Evolutionary conservation across 2,113 vertebrate genomes (phyloP).

Genomic region (Chloroceryle aenea): DNA sequence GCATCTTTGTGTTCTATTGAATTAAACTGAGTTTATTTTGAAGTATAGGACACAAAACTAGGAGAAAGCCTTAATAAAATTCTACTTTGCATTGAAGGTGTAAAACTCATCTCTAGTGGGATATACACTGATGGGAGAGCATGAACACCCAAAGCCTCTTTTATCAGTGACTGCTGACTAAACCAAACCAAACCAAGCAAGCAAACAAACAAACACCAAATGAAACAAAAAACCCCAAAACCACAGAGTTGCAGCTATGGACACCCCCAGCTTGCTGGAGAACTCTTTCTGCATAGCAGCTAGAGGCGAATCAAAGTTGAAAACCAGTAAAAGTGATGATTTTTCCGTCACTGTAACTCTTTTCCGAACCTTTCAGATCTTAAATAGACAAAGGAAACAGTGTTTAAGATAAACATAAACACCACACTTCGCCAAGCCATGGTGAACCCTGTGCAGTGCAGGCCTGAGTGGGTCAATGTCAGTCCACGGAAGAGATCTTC

Average conservation of each 20-base stretch:
- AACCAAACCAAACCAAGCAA: too few species aligned
- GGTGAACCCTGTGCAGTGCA: rapidly evolving
- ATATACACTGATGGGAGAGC: rapidly evolving
- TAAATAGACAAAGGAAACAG: rapidly evolving
- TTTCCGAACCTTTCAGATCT: too few species aligned
- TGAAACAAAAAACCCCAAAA: too few species aligned
- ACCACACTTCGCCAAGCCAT: neutral
- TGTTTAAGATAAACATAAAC: rapidly evolving
- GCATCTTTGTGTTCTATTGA: neutral
- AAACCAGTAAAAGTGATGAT: rapidly evolving
- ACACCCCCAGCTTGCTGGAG: neutral
- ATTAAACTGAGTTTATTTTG: neutral
- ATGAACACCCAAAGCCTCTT: rapidly evolving
- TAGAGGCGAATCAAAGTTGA: neutral
- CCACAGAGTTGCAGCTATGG: rapidly evolving
- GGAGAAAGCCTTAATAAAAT: neutral
- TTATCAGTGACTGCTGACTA: rapidly evolving
- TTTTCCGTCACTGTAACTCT: too few species aligned
- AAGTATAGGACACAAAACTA: neutral
- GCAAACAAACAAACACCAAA: too few species aligned
- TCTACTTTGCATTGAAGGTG: neutral
- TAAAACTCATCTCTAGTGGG: rapidly evolving
- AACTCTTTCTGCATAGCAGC: rapidly evolving
- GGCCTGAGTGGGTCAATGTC: neutral
- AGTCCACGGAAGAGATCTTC: rapidly evolving